Evolutionary conservation across 1,140 invertebrate species (phyloP).

Genomic region (Pseudoatta argentina): DNA sequence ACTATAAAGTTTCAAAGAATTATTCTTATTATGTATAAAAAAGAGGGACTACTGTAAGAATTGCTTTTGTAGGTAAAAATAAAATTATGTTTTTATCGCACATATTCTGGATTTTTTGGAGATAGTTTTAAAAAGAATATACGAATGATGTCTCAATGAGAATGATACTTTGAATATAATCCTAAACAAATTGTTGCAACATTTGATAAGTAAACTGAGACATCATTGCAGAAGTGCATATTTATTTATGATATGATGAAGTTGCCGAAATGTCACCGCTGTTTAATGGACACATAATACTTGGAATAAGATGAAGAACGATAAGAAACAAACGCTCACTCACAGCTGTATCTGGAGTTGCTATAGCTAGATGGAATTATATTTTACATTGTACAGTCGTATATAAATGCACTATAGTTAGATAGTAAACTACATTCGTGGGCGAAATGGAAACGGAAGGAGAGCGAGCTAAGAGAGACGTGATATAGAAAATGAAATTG

Average conservation of each 20-base stretch:
- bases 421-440: slow-evolving; percentile 73
- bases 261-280: slow-evolving; percentile 28
- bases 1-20: slow-evolving; percentile 1
- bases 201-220: slow-evolving; percentile 16
- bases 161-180: slow-evolving; percentile 11
- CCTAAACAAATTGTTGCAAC: slow-evolving; percentile 22
- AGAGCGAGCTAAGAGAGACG: slow-evolving; percentile 7
- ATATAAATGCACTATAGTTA: slow-evolving; percentile 77
- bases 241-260: slow-evolving; percentile 24
- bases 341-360: slow-evolving; percentile 77
- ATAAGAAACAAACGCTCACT: slow-evolving; percentile 65
- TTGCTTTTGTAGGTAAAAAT: background rate
- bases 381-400: slow-evolving; percentile 84
- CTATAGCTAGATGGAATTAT: slow-evolving; percentile 83
- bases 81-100: background rate
- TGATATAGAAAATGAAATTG: slow-evolving; percentile 28
- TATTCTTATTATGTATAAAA: background rate
- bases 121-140: background rate
- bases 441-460: background rate
- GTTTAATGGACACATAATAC: slow-evolving; percentile 30
- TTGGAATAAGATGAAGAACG: slow-evolving; percentile 1
- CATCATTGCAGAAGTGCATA: background rate
- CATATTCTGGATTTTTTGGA: background rate
- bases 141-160: background rate
- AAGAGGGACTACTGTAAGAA: background rate